phyloP scores from a whole-genome alignment of 2,888 invertebrate genomes.

The Parochlus steinenii region DNA sequence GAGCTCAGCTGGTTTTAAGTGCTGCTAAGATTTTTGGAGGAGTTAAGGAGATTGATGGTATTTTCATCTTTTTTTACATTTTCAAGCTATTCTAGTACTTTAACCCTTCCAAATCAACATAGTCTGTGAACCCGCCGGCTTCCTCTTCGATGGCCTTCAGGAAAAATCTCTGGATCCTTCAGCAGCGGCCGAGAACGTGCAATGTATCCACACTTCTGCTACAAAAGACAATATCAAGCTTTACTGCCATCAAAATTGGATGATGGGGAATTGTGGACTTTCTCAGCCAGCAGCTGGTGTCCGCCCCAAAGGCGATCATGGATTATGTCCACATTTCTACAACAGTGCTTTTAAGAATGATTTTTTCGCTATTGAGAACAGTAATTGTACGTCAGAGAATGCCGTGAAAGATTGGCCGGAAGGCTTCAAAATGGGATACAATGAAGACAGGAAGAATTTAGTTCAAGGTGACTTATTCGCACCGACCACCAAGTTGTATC shows the following conservation, averaged over 20 bases:
- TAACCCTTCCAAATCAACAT: too few relatives aligned
- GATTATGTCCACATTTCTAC: slow-evolving; percentile 25
- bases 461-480: too few relatives aligned
- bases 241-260: slow-evolving; percentile 25
- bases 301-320: too few relatives aligned
- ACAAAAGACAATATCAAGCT: slow-evolving; percentile 25
- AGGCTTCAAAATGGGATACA: slow-evolving; percentile 25
- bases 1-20: slow-evolving; percentile 24
- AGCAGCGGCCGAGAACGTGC: slow-evolving; percentile 24
- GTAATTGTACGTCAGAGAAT: slow-evolving; percentile 19
- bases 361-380: slow-evolving; percentile 22
- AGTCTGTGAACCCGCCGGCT: too few relatives aligned
- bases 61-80: too few relatives aligned
- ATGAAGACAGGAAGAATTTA: slow-evolving; percentile 20
- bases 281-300: too few relatives aligned
- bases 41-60: slow-evolving; percentile 25
- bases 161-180: too few relatives aligned
- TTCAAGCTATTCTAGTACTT: too few relatives aligned
- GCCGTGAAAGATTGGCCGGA: slow-evolving; percentile 20
- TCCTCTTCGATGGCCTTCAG: too few relatives aligned
- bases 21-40: slow-evolving; percentile 21
- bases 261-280: slow-evolving; percentile 26
- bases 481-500: too few relatives aligned
- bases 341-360: slow-evolving; percentile 27
- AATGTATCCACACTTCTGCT: slow-evolving; percentile 25